Evolutionary conservation across 2,888 invertebrate genomes (phyloP).

Genomic region (Tetranychus piercei): DNA sequence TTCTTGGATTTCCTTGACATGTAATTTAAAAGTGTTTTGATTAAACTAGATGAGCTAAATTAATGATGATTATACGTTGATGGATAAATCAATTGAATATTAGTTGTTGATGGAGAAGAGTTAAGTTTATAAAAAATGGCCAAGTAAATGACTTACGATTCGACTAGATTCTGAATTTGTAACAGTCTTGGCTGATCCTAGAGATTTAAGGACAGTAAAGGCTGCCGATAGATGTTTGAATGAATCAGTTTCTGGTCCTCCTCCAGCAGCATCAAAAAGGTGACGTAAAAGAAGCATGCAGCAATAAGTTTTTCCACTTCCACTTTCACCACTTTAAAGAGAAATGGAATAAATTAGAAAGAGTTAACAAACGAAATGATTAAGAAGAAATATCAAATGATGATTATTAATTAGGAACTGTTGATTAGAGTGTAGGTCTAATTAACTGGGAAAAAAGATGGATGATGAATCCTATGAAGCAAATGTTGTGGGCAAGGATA

Average conservation of each 20-base stretch:
- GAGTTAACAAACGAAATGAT: background rate
- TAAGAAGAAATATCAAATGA: background rate
- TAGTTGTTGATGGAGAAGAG: background rate
- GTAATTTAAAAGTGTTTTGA: no score
- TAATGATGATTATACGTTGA: no score
- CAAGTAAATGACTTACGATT: constrained; percentile 47
- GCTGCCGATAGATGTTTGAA: constrained; percentile 89
- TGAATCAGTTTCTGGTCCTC: constrained; percentile 82
- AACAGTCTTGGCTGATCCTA: constrained; percentile 73
- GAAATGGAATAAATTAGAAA: constrained; percentile 2
- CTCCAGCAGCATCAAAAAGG: constrained; percentile 79
- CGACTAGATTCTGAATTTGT: constrained; percentile 80
- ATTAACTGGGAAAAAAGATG: background rate
- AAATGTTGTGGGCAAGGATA: no score
- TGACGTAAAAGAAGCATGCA: constrained; percentile 75
- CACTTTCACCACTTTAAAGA: constrained; percentile 48
- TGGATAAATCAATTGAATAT: background rate
- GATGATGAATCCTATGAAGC: no score
- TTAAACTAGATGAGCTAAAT: no score
- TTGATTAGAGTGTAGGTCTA: background rate
- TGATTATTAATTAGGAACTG: background rate
- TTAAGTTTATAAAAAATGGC: background rate
- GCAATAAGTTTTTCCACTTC: constrained; percentile 81
- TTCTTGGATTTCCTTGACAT: no score
- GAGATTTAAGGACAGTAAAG: constrained; percentile 73